Base-by-base conservation (phyloP, 2,888 invertebrate species). In the Chironomus riparius region DNA sequence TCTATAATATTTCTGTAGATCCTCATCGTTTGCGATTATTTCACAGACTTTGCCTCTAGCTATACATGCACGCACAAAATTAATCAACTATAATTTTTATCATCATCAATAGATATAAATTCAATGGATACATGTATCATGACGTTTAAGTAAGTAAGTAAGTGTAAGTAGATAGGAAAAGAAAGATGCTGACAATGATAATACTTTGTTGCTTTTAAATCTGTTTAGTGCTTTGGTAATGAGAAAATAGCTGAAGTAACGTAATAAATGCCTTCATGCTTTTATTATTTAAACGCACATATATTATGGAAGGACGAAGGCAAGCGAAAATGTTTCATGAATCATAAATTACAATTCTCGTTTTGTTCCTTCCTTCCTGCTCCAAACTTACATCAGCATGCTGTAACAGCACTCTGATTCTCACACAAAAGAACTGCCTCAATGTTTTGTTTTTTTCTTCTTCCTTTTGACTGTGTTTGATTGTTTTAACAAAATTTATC, bases 401-500 rank as follows among this genome's bases (percentile, higher is more conserved):
- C 56, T 56, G 56, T 15, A 56, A 18, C 56, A 56, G n/a, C 15
- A 15, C 56, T 13, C 56, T 56, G 15, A n/a, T 56, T 18, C 15
- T 56, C 56, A n/a, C 18, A n/a, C 56, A 15, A n/a, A n/a, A 56
- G n/a, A 15, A 56, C 56, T 15, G 15, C 56, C n/a, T 18, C 62
- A 12, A 15, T 62, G 18, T 21, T 21, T 22, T 22, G 56, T 56
- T 56, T 18, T 15, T 50, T 18, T n/a, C 38, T 10, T 18, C 3
- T 38, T 47, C 7, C 3, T 28, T 13, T 38, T 15, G 15, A 24
- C 38, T 68, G n/a, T 28, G 68, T 70, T 15, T 70, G 70, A 70
- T 70, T 70, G 48, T 70, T 70, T 70, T 47, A 70, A 70, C 47
- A 70, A 38, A 70, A 70, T 70, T 70, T 70, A 70, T 70, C 47